Evolutionary conservation across 2,888 invertebrate species (phyloP).

Genomic region (Brachyptera putata): DNA sequence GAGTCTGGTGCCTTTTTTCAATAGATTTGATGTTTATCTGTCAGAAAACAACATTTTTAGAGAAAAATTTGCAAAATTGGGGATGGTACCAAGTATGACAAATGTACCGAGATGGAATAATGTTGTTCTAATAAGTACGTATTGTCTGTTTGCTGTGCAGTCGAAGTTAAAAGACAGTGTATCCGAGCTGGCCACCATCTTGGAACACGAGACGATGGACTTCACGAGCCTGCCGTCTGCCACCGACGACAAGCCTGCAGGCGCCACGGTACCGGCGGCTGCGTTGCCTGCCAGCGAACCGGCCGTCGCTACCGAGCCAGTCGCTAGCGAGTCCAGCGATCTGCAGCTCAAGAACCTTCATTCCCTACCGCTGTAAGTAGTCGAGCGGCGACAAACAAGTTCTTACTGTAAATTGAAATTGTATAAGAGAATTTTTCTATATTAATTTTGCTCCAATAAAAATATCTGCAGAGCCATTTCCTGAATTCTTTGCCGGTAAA

Average conservation of each 20-base stretch:
- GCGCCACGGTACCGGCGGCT: conserved; percentile 1
- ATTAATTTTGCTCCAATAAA: neutral
- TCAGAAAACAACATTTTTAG: too few species aligned
- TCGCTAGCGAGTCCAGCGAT: neutral
- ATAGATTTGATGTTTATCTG: too few species aligned
- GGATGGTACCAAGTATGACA: too few species aligned
- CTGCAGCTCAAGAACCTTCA: conserved; percentile 46
- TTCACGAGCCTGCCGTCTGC: conserved; percentile 57
- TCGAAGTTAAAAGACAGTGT: conserved; percentile 45
- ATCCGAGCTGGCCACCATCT: conserved; percentile 85
- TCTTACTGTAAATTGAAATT: neutral
- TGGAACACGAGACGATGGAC: conserved; percentile 89
- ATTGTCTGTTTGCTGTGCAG: neutral
- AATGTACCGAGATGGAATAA: too few species aligned
- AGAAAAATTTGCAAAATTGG: too few species aligned
- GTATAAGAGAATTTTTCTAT: conserved; percentile 24
- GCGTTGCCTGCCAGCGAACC: conserved; percentile 39
- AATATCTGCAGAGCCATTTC: too few species aligned
- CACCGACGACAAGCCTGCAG: conserved; percentile 32
- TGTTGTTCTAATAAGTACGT: neutral
- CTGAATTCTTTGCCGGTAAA: too few species aligned
- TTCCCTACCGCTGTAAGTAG: conserved; percentile 49
- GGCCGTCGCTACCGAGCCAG: neutral
- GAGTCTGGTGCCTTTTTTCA: too few species aligned
- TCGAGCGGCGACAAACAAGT: too few species aligned